Evolutionary conservation across 2,888 invertebrate genomes (phyloP).

Genomic region (Lapara coniferarum): DNA sequence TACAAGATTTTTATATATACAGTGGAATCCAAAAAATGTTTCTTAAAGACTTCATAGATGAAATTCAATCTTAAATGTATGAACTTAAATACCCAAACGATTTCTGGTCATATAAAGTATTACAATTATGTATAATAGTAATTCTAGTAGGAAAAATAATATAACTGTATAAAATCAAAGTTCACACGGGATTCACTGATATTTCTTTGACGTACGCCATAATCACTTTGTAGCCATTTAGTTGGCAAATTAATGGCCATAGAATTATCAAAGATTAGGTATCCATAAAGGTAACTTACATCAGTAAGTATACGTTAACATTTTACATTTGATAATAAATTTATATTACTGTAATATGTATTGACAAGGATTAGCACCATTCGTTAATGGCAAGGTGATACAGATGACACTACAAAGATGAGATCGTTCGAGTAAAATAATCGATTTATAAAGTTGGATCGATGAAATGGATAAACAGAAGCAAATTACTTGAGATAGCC

Average conservation of each 20-base stretch:
- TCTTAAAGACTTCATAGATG: not conserved
- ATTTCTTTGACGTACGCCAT: conserved; percentile 26
- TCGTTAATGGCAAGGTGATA: not conserved
- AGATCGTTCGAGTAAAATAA: not conserved
- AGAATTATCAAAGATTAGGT: not conserved
- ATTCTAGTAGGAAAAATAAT: conserved; percentile 30
- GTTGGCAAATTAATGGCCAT: conserved; percentile 8
- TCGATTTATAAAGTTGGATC: not conserved
- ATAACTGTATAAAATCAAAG: conserved; percentile 34
- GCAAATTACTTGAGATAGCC: not conserved
- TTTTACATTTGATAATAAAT: not conserved
- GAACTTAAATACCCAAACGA: not conserved
- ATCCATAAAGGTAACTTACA: not conserved
- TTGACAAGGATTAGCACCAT: not conserved
- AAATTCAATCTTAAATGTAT: not conserved
- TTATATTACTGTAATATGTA: not conserved
- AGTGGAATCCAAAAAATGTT: not conserved
- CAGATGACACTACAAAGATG: not conserved
- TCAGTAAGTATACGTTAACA: not conserved
- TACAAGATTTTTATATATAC: too few relatives aligned
- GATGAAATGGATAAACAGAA: not conserved
- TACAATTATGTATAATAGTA: conserved; percentile 37
- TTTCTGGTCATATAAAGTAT: conserved; percentile 27
- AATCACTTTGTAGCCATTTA: conserved; percentile 13
- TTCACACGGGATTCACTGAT: conserved; percentile 32